Evolutionary conservation across 1,140 invertebrate genomes (phyloP), one percentile per base, ranked within the genome.

Genomic region (Chionoecetes opilio): DNA sequence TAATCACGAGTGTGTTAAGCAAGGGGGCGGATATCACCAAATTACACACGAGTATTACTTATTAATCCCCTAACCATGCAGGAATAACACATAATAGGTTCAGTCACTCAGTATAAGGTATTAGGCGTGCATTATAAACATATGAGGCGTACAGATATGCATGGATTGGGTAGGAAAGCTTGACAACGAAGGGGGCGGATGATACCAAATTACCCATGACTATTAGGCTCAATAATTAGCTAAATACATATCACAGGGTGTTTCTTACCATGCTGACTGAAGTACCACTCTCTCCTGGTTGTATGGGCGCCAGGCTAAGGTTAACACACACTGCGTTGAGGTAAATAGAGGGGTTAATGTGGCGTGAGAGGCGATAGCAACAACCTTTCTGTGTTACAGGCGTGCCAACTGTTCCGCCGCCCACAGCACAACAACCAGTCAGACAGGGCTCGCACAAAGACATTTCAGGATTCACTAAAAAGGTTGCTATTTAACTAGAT

Each of bases 381-480:
- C 3, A 31, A n/a, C 35, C 82, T 82, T 82, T 92, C 91, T 92
- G 82, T 92, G 91, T 92, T 34, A 92, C 91, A 92, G 91, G 53
- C 32, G 11, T 82, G 26, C 91, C 91, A 92, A 92, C 91, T 29
- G 34, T 82, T 21, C 46, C 46, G 46, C 46, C 2, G 2, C 8
- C 0, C 63, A 32, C 35, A 35, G 46, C 37, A 82, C 34, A 82
- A 63, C 63, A 92, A 53, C 46, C 34, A 9, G 11, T 26, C 21
- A 21, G 63, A 11, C 46, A 53, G 21, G 11, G 9, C 46, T 14
- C 46, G 21, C 0, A 53, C 9, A 53, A 3, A 53, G 11, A 53
- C 46, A 53, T 17, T 53, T 53, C 21, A 0, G 46, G 11, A 1
- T 53, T 53, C 46, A n/a, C n/a, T n/a, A n/a, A n/a, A n/a, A n/a